These are phyloP conservation scores for Poecilia picta DNA, from an alignment of 2,797 vertebrate genomes.

Conservation along the genomic window DNA sequence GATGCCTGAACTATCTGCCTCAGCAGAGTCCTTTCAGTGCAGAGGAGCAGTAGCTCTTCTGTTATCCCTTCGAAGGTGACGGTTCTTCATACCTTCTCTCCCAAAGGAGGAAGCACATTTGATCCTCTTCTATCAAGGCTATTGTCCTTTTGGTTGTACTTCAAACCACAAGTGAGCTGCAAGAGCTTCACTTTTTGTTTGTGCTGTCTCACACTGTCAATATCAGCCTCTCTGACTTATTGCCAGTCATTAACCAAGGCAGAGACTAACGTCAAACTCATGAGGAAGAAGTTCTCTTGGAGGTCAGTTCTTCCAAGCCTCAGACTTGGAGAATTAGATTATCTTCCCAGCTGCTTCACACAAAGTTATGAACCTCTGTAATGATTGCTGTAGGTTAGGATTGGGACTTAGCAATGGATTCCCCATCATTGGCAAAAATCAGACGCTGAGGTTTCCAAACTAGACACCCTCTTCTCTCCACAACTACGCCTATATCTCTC, in stretches of 20 bases:
- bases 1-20: neutral
- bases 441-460: neutral
- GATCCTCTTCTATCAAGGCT: neutral
- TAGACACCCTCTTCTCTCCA: neutral
- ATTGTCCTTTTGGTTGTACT: neutral
- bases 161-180: neutral
- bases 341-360: neutral
- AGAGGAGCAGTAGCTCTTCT: neutral
- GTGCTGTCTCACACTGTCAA: neutral
- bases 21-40: neutral
- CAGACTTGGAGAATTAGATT: neutral
- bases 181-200: neutral
- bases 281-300: neutral
- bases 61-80: neutral
- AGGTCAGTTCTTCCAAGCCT: neutral
- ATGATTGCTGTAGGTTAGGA: neutral
- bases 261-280: neutral
- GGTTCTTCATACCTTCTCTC: neutral
- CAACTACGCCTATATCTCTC: neutral
- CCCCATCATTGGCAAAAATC: neutral
- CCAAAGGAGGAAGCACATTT: neutral
- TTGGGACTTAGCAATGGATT: neutral
- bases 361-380: neutral
- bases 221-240: neutral
- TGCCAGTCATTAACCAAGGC: neutral